Conservation (phyloP, 1,140 invertebrate genomes). For the Brachionus rubens region DNA sequence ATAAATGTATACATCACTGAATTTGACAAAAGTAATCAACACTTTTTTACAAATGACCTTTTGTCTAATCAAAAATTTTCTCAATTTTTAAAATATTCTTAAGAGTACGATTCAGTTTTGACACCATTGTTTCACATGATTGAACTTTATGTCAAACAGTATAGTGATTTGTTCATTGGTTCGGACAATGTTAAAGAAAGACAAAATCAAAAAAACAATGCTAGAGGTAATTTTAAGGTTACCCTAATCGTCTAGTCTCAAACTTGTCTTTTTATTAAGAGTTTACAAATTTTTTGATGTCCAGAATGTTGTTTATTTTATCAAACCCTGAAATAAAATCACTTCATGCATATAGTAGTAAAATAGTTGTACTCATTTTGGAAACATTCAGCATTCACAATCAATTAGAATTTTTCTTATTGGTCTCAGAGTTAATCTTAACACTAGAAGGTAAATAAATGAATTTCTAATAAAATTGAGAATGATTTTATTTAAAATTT, state of each 20-base stretch:
- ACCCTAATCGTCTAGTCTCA: not conserved
- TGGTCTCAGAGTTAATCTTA: not conserved
- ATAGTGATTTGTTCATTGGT: slow-evolving; percentile 34
- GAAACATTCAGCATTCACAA: slow-evolving; percentile 38
- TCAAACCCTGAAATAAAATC: slow-evolving; percentile 2
- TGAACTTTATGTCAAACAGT: slow-evolving; percentile 34
- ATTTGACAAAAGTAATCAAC: slow-evolving; percentile 43
- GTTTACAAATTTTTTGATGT: slow-evolving; percentile 42
- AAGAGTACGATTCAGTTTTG: slow-evolving; percentile 28
- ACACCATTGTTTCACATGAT: slow-evolving; percentile 44
- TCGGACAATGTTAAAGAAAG: not conserved
- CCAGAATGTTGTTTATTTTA: slow-evolving; percentile 19
- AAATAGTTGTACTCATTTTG: slow-evolving; percentile 16
- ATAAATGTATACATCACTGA: slow-evolving; percentile 37
- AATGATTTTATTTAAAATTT: not conserved
- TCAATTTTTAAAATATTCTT: no score
- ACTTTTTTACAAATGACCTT: no score
- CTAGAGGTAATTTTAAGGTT: slow-evolving; percentile 14
- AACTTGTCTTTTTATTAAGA: slow-evolving; percentile 16
- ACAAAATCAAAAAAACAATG: not conserved
- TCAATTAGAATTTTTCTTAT: slow-evolving; percentile 12
- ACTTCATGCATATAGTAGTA: slow-evolving; percentile 28
- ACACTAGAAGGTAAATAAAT: not conserved
- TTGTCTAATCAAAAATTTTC: no score
- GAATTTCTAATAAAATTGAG: not conserved